Evolutionary conservation across 2,888 invertebrate genomes (phyloP).

Genomic region (Enchytraeus crypticus): DNA sequence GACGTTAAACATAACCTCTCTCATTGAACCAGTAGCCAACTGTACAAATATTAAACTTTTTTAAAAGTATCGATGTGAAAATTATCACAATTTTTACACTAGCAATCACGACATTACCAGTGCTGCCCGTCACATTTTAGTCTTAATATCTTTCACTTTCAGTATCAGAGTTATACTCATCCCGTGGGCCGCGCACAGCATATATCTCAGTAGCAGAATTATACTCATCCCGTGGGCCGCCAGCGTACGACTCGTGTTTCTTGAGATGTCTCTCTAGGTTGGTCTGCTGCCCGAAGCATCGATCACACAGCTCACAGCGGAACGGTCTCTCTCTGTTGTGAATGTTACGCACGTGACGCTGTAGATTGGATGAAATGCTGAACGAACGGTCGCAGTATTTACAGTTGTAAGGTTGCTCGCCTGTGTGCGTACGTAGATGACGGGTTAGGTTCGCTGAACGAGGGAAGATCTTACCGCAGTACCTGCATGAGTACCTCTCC

Average conservation of each 20-base stretch:
- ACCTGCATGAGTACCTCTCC: conserved; percentile 91
- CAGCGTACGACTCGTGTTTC: conserved; percentile 81
- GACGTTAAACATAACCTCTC: no score
- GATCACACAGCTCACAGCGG: conserved; percentile 85
- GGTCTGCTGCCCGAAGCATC: conserved; percentile 96
- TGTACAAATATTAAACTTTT: no score
- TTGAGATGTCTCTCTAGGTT: conserved; percentile 92
- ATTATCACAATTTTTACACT: no score
- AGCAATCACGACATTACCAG: no score
- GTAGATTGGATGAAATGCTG: conserved; percentile 92
- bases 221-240: no score
- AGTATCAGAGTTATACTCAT: no score
- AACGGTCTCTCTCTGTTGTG: conserved; percentile 91
- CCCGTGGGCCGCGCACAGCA: no score
- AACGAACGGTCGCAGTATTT: conserved; percentile 95
- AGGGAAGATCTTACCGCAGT: conserved; percentile 90
- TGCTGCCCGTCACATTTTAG: no score
- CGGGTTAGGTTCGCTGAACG: conserved; percentile 92
- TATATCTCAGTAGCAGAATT: no score
- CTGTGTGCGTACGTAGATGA: conserved; percentile 93
- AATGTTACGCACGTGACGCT: conserved; percentile 92
- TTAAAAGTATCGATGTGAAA: no score
- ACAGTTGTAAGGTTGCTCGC: conserved; percentile 66
- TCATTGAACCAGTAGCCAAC: no score
- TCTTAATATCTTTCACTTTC: no score